phyloP scores from a whole-genome alignment of 2,888 invertebrate species.

The Cheilosia impressa region DNA sequence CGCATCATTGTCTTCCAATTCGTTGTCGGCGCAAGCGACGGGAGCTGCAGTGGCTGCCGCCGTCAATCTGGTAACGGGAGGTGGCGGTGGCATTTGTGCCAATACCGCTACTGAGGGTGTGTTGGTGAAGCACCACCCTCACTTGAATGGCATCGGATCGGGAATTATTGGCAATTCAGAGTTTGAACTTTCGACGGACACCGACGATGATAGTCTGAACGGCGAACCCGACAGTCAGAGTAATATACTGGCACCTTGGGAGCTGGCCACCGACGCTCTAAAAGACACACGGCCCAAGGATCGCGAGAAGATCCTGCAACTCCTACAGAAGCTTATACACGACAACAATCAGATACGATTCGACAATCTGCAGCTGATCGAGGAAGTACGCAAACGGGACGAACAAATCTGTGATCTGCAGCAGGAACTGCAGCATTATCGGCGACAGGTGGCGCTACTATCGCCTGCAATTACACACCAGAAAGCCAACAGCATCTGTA shows the following conservation, averaged over 20 bases:
- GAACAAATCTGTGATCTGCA: constrained; percentile 81
- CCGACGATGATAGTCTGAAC: constrained; percentile 86
- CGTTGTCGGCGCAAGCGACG: constrained; percentile 60
- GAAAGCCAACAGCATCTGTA: constrained; percentile 71
- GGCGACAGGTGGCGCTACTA: constrained; percentile 78
- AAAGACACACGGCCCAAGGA: constrained; percentile 82
- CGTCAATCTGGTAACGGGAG: constrained; percentile 58
- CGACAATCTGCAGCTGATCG: constrained; percentile 81
- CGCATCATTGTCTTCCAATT: constrained; percentile 77
- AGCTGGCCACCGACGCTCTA: constrained; percentile 82
- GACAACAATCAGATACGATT: constrained; percentile 82
- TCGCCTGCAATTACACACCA: constrained; percentile 67
- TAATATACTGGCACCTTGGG: constrained; percentile 82
- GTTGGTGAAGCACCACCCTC: constrained; percentile 72
- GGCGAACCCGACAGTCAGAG: constrained; percentile 83
- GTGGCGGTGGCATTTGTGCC: constrained; percentile 3
- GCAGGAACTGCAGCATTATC: constrained; percentile 81
- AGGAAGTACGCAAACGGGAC: constrained; percentile 81
- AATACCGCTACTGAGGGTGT: constrained; percentile 73
- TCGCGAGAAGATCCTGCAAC: constrained; percentile 81
- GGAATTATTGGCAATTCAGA: constrained; percentile 85
- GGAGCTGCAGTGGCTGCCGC: constrained; percentile 70
- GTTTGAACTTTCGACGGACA: constrained; percentile 89
- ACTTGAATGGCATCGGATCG: constrained; percentile 73
- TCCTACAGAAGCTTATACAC: constrained; percentile 81